Evolutionary conservation across 1,140 invertebrate genomes (phyloP).

Genomic region (Drosophila burlai): DNA sequence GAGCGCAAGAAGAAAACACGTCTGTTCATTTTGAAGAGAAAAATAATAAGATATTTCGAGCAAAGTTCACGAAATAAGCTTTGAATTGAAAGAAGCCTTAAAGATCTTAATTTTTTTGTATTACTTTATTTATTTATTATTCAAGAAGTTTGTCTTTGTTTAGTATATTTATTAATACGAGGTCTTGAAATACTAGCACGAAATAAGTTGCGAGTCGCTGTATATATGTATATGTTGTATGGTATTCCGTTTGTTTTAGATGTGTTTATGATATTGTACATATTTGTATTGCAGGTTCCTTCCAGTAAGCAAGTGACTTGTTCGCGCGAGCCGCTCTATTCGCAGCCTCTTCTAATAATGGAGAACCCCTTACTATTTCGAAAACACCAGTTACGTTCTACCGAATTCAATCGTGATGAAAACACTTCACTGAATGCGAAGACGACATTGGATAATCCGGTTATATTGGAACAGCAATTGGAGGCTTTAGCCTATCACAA

Average conservation of each 20-base stretch:
- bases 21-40: no score
- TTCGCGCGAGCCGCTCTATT: slow-evolving; percentile 85
- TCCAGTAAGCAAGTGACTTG: slow-evolving; percentile 79
- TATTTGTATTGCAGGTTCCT: slow-evolving; percentile 55
- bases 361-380: slow-evolving; percentile 28
- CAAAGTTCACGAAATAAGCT: no score
- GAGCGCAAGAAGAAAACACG: no score
- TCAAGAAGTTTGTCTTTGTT: no score
- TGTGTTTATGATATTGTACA: neutral
- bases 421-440: slow-evolving; percentile 31
- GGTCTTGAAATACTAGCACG: no score
- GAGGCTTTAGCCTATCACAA: slow-evolving; percentile 82
- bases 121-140: no score
- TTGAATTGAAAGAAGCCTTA: no score
- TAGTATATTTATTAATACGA: no score
- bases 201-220: no score
- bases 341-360: slow-evolving; percentile 75
- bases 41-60: no score
- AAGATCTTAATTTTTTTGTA: no score
- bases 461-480: slow-evolving; percentile 76
- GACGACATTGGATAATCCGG: slow-evolving; percentile 76
- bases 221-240: no score
- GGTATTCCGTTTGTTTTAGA: neutral
- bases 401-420: slow-evolving; percentile 13
- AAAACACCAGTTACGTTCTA: slow-evolving; percentile 30